Evolutionary conservation across 2,888 invertebrate species (phyloP).

Genomic region (Mimumesa dahlbomi): DNA sequence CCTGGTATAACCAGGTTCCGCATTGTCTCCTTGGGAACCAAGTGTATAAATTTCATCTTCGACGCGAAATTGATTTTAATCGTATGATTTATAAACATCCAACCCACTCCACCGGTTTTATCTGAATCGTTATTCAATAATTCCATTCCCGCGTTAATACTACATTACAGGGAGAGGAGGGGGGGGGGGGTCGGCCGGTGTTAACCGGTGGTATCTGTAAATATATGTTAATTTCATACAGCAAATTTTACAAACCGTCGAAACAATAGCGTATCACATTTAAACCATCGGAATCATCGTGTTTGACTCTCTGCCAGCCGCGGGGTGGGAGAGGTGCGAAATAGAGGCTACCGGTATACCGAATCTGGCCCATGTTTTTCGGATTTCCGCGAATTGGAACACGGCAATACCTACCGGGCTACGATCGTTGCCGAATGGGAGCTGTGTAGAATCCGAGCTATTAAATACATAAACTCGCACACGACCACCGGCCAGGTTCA

Average conservation of each 20-base stretch:
- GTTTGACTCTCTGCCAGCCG: background rate
- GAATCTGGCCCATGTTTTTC: conserved; percentile 16
- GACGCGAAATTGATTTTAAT: background rate
- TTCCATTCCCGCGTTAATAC: too few species aligned
- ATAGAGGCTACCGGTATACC: conserved; percentile 15
- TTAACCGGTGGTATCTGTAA: too few species aligned
- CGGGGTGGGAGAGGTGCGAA: conserved; percentile 24
- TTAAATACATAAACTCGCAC: conserved; percentile 43
- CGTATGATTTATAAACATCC: background rate
- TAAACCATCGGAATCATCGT: background rate
- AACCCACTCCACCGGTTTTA: too few species aligned
- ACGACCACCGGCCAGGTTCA: conserved; percentile 21
- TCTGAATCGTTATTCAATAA: too few species aligned
- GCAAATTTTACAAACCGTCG: too few species aligned
- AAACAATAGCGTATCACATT: too few species aligned
- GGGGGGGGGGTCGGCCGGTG: too few species aligned
- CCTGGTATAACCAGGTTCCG: too few species aligned
- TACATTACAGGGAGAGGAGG: too few species aligned
- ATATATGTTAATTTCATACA: too few species aligned
- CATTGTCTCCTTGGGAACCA: background rate
- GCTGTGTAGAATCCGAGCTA: conserved; percentile 18
- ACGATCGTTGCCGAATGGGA: conserved; percentile 21
- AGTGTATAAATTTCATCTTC: background rate
- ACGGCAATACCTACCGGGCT: background rate
- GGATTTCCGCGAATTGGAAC: conserved; percentile 20